Percentiles rank a stretch among this genome's conserved stretches.
Evolutionary conservation across 2,797 vertebrate species (phyloP).

Genomic region (Pseudochirops corinnae): DNA sequence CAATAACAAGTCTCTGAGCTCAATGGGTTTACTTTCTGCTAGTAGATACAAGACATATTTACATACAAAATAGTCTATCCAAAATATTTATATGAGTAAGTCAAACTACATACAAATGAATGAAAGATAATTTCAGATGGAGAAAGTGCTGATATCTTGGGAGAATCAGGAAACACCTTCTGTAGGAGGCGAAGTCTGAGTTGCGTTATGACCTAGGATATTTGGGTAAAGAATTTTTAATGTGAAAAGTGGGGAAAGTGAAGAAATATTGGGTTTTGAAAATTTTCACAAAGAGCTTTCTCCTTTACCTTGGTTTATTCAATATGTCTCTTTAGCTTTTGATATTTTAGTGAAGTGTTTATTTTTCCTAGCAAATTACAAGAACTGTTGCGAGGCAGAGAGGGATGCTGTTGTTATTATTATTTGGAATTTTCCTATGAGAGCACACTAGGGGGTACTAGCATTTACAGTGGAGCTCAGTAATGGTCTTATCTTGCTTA

Average conservation of each 20-base stretch:
- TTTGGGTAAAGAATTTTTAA: conserved; percentile 31
- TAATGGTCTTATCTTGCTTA: conserved; percentile 55
- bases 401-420: conserved; percentile 50
- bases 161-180: not conserved
- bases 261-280: not conserved
- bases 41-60: not conserved
- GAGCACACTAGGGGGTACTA: conserved; percentile 11
- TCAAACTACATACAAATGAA: not conserved
- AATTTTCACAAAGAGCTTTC: not conserved
- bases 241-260: conserved; percentile 15
- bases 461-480: conserved; percentile 51
- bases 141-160: not conserved
- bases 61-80: not conserved
- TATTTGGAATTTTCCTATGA: conserved; percentile 47
- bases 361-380: conserved; percentile 15
- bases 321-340: not conserved
- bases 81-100: not conserved
- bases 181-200: not conserved
- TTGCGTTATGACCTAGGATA: not conserved
- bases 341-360: conserved; percentile 60
- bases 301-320: conserved; percentile 1
- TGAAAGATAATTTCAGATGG: not conserved
- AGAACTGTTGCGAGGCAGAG: conserved; percentile 11
- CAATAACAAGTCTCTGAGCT: not conserved
- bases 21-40: not conserved